Evolutionary conservation across 2,113 vertebrate species (phyloP).

Genomic region (Brachypodius melanocephalos): DNA sequence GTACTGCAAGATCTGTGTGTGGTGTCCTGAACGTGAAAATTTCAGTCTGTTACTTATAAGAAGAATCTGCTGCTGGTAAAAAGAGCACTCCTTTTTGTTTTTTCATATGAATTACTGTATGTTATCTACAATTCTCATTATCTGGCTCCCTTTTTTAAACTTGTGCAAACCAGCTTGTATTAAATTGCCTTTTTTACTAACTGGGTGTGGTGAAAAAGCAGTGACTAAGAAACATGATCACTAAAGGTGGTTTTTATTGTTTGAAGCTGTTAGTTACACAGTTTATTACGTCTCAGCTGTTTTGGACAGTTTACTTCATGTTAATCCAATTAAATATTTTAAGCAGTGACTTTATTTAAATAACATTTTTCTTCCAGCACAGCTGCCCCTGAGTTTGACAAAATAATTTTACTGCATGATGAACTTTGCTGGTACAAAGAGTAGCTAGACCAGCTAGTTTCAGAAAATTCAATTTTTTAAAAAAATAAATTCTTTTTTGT

Average conservation of each 20-base stretch:
- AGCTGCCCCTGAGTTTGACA: not conserved
- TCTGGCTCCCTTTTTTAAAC: not conserved
- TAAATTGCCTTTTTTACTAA: not conserved
- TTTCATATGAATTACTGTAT: not conserved
- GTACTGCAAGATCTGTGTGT: not conserved
- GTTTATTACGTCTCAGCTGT: not conserved
- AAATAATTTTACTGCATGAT: not conserved
- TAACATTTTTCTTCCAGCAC: not conserved
- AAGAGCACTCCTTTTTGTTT: not conserved
- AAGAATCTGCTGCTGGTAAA: not conserved
- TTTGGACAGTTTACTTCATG: not conserved
- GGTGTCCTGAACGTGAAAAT: conserved; percentile 32
- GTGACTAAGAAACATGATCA: not conserved
- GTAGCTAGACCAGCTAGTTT: not conserved
- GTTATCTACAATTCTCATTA: not conserved
- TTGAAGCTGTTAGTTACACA: not conserved
- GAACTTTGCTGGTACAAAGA: not conserved
- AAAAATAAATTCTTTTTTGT: not conserved
- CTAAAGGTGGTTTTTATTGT: conserved; percentile 3
- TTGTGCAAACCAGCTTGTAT: not conserved
- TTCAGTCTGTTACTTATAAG: not conserved
- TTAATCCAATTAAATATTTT: conserved; percentile 25
- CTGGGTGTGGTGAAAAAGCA: not conserved
- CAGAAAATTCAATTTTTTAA: not conserved
- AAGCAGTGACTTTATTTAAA: conserved; percentile 11